Conservation (phyloP, 2,888 invertebrate genomes). For the Ceratothoa steindachneri region DNA sequence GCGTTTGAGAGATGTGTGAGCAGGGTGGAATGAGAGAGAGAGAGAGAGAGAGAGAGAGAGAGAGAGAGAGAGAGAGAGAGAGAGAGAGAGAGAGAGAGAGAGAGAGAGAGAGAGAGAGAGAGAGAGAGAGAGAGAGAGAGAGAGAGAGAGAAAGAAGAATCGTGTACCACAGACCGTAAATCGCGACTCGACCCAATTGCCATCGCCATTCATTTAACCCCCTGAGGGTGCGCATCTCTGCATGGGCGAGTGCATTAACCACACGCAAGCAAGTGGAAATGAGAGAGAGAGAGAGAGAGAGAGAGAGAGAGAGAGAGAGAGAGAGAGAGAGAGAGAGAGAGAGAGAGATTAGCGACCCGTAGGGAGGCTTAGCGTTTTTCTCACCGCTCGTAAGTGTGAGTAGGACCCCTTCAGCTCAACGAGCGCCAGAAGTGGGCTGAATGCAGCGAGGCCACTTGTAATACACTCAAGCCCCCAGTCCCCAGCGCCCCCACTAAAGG, state of each 20-base stretch:
- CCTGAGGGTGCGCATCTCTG: too few species aligned
- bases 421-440: too few species aligned
- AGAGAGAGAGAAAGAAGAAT: constrained; percentile 35
- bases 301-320: constrained; percentile 42
- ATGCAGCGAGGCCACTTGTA: too few species aligned
- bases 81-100: neutral
- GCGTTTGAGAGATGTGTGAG: too few species aligned
- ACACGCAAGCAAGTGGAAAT: constrained; percentile 51
- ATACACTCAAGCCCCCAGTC: too few species aligned
- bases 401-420: too few species aligned
- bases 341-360: constrained; percentile 4
- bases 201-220: too few species aligned
- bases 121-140: neutral
- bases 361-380: neutral
- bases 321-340: constrained; percentile 15
- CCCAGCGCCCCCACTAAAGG: too few species aligned
- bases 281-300: constrained; percentile 52
- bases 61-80: neutral
- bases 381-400: neutral
- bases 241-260: too few species aligned
- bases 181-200: too few species aligned
- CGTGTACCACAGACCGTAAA: constrained; percentile 52
- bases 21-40: neutral
- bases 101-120: neutral
- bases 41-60: neutral